Percentiles rank a stretch among this genome's conserved stretches.
Evolutionary conservation across 2,888 invertebrate genomes (phyloP).

Genomic region (Salpingus planirostris): DNA sequence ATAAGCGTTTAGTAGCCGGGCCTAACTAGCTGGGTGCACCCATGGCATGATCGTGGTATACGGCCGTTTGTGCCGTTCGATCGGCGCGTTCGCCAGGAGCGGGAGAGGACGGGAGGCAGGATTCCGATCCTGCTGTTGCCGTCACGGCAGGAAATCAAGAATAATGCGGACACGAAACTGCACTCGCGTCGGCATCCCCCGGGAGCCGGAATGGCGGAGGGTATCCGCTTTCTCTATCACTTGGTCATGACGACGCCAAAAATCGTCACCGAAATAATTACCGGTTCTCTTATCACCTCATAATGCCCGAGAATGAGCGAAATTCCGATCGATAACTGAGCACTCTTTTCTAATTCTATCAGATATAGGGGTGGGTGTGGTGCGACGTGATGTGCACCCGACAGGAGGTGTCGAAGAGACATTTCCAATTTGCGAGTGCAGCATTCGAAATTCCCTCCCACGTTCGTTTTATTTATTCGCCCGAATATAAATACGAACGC

Average conservation of each 20-base stretch:
- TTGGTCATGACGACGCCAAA: constrained; percentile 3
- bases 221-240: constrained; percentile 15
- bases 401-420: constrained; percentile 24
- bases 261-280: too few species aligned
- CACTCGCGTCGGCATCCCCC: constrained; percentile 45
- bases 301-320: too few species aligned
- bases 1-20: constrained; percentile 16
- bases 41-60: constrained; percentile 1
- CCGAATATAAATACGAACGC: too few species aligned
- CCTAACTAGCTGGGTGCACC: background rate
- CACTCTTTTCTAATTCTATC: constrained; percentile 25
- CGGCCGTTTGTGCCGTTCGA: too few species aligned
- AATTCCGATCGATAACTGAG: too few species aligned
- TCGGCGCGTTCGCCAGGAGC: constrained; percentile 12
- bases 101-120: constrained; percentile 22
- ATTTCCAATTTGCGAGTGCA: constrained; percentile 21
- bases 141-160: constrained; percentile 53
- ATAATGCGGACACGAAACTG: constrained; percentile 58
- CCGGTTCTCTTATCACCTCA: too few species aligned
- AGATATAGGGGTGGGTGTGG: constrained; percentile 22
- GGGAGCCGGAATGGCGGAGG: constrained; percentile 39
- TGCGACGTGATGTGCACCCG: constrained; percentile 23
- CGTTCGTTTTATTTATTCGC: too few species aligned
- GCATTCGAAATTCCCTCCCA: too few species aligned
- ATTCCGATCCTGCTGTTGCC: too few species aligned